Base-by-base conservation (phyloP, 2,888 invertebrate species). In the Phymatocera aterrima region DNA sequence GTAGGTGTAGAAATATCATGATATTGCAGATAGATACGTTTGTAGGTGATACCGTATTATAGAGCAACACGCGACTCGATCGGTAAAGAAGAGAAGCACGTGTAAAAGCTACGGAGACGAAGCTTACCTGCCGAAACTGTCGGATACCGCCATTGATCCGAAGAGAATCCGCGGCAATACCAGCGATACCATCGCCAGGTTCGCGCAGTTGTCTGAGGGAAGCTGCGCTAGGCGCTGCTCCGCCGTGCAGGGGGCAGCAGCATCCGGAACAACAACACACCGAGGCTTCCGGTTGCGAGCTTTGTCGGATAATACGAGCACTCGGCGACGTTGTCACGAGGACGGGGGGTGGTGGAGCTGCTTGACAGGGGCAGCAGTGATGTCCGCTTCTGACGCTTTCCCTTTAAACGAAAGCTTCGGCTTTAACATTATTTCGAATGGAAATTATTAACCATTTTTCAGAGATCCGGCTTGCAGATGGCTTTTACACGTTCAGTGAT, bases 61-160 rank as follows among this genome's bases (percentile, higher is more conserved):
- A 24, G 37, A 57, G 2, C 12, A 12, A 10, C 34, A 43, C 61
- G 48, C 34, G 51, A 77, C 64, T 77, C 64, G 64, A 61, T 24
- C 75, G 75, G 75, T 72, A 70, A 70, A 72, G 40, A 74, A 74
- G 61, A 12, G 15, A 43, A 6, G 24, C 28, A 57, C 57, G 75
- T 21, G 15, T 75, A 24, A 60, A 51, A 72, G 51, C 34, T 72
- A 34, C 72, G 51, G 72, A 72, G 18, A 48, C 18, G 51, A 5
- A 72, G 72, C 72, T 89, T 94, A 97, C 97, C 95, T 98, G 98
- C 92, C 97, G 97, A 92, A 98, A 98, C 90, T 97, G 97, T 85
- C 97, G 94, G 94, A 98, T 97, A 87, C 98, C 98, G 83, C 98
- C 99, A 92, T 98, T 98, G 92, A 98, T 97, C 88, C 98, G 94